Base-by-base conservation (phyloP, 2,797 vertebrate species). In the Oreonectes daqikongensis region DNA sequence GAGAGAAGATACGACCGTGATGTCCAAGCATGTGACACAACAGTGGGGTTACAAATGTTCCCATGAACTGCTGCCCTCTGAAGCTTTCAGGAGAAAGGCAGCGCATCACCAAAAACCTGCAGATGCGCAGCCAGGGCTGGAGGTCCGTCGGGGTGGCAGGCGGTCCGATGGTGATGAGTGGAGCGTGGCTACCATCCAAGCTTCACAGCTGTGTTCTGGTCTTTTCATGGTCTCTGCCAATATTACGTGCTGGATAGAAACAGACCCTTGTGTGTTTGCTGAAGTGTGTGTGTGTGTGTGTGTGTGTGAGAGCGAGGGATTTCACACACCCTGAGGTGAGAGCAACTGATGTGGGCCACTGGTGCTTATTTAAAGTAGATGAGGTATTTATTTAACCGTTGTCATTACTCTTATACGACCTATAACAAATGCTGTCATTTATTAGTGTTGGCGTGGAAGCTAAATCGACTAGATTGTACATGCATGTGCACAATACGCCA, bases 161-260 rank as follows among this genome's bases (percentile, higher is more conserved):
- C 18, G 22, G 57, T 75, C 14, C 11, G 55, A 24, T 42, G 28
- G 60, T 79, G 82, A 78, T 81, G 72, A 70, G 75, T 79, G 50
- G 64, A 30, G 48, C 7, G 11, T 78, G 78, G 83, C 78, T 10
- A n/a, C 9, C 11, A 40, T 64, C 78, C 83, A 76, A 65, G 26
- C 70, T 66, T 78, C 66, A 77, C 83, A 82, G 80, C 80, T 84
- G 83, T 80, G 72, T 66, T 12, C 65, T 78, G 69, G 65, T 68
- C 71, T 79, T 75, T 70, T 53, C 40, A 14, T 44, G 40, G 66
- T 63, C 46, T 52, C 64, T 76, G 75, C 71, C 75, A 72, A 28
- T 78, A 69, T 71, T 68, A 46, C 61, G 57, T 60, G 66, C 69
- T 59, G 66, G 50, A 59, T 52, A 48, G 60, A 79, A 70, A 69